A percentile compares a stretch with the other conserved stretches of the same genome.
Evolutionary conservation across 2,797 vertebrate species (phyloP).

Genomic region (Staurois parvus): DNA sequence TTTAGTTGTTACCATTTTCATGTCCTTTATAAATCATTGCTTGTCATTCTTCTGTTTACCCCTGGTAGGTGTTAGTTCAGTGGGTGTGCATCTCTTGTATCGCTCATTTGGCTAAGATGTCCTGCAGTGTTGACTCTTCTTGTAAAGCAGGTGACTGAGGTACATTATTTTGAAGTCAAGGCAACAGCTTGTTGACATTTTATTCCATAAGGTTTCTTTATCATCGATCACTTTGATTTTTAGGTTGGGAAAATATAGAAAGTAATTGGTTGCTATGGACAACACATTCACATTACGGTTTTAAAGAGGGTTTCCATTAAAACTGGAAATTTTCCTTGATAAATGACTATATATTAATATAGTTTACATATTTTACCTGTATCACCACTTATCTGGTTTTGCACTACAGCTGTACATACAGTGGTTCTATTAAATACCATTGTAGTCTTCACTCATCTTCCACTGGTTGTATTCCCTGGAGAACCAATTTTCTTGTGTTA

Average conservation of each 20-base stretch:
- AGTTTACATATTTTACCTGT: neutral
- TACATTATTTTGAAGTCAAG: neutral
- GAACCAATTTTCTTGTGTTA: too few species aligned
- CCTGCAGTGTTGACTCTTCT: too few species aligned
- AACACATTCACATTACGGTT: too few species aligned
- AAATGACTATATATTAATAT: neutral
- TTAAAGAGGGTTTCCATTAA: neutral
- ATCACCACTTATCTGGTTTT: neutral
- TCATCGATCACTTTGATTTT: neutral
- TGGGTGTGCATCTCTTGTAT: neutral
- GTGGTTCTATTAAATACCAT: too few species aligned
- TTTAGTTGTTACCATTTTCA: neutral
- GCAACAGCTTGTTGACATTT: neutral
- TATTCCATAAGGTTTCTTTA: neutral
- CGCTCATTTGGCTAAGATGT: neutral
- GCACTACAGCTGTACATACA: too few species aligned
- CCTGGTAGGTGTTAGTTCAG: neutral
- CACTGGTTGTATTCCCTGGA: too few species aligned
- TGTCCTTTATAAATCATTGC: constrained; percentile 3
- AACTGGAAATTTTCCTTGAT: too few species aligned
- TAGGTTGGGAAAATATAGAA: neutral
- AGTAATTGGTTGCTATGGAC: too few species aligned
- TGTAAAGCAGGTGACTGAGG: neutral
- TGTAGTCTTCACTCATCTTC: too few species aligned
- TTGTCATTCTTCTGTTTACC: neutral